Percentiles rank a stretch among this genome's conserved stretches.
Conservation (phyloP, 2,113 vertebrate species). For the Orthonyx spaldingii region DNA sequence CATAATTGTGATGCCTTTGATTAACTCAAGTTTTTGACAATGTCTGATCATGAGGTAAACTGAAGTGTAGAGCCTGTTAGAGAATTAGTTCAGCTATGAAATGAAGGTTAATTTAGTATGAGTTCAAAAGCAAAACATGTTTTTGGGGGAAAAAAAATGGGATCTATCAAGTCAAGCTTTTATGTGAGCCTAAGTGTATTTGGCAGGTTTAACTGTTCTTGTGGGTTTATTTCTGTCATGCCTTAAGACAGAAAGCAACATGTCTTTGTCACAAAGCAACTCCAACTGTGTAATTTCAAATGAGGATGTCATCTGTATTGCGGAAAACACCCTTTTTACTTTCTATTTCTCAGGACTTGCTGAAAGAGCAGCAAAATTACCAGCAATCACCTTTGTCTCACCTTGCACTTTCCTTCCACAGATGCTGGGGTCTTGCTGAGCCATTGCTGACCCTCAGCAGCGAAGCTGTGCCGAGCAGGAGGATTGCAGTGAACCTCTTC, state of each 20-base stretch:
- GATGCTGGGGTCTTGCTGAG: constrained; percentile 29
- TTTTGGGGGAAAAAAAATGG: not conserved
- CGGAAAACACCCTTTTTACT: constrained; percentile 22
- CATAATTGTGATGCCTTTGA: not conserved
- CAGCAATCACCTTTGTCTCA: constrained; percentile 5
- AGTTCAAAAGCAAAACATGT: constrained; percentile 29
- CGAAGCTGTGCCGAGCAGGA: not conserved
- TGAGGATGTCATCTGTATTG: not conserved
- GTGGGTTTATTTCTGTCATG: constrained; percentile 37
- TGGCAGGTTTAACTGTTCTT: constrained; percentile 42
- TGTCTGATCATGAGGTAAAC: not conserved
- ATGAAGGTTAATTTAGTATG: constrained; percentile 32
- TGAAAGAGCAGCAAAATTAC: not conserved
- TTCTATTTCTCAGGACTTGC: not conserved
- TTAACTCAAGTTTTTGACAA: not conserved
- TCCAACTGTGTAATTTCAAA: constrained; percentile 23
- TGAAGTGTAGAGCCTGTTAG: not conserved
- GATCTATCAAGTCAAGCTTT: constrained; percentile 38
- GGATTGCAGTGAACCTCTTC: not conserved
- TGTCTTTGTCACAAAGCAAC: constrained; percentile 24
- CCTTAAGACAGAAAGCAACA: not conserved
- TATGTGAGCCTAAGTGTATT: constrained; percentile 19
- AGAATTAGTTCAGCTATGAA: constrained; percentile 20
- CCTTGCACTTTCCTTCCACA: constrained; percentile 56
- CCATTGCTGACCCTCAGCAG: not conserved